A percentile compares a stretch with the other conserved stretches of the same genome.
Conservation (phyloP, 2,888 invertebrate genomes). For the Carabus problematicus region DNA sequence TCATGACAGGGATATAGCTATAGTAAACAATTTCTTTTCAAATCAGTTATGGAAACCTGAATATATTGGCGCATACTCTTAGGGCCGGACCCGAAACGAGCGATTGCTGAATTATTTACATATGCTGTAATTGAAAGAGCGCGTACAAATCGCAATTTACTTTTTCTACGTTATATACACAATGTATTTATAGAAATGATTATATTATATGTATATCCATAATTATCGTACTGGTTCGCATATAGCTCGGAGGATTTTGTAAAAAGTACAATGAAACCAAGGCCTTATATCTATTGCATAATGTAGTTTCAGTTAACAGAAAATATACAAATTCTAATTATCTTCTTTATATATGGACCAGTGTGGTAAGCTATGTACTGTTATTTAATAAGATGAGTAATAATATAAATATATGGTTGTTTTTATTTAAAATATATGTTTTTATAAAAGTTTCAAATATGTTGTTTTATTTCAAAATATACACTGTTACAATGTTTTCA, state of each 20-base stretch:
- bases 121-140: constrained; percentile 4
- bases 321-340: too few relatives aligned
- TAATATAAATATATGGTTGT: constrained; percentile 34
- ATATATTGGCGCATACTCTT: constrained; percentile 60
- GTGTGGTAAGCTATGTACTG: constrained; percentile 30
- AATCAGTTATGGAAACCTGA: constrained; percentile 66
- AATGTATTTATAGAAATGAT: too few relatives aligned
- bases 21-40: constrained; percentile 64
- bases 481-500: not conserved
- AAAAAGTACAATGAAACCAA: too few relatives aligned
- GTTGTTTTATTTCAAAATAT: constrained; percentile 10
- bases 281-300: too few relatives aligned
- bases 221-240: too few relatives aligned
- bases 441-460: constrained; percentile 39
- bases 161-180: not conserved
- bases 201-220: not conserved
- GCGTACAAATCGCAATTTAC: constrained; percentile 12
- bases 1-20: constrained; percentile 61
- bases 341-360: too few relatives aligned
- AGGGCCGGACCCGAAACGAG: constrained; percentile 46
- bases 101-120: constrained; percentile 13
- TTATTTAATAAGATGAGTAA: constrained; percentile 35
- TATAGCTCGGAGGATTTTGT: too few relatives aligned
- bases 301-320: too few relatives aligned
- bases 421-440: constrained; percentile 41